Evolutionary conservation across 2,113 vertebrate species (phyloP), one percentile per base, ranked within the genome.

Genomic region (Mormyrus iriodes): DNA sequence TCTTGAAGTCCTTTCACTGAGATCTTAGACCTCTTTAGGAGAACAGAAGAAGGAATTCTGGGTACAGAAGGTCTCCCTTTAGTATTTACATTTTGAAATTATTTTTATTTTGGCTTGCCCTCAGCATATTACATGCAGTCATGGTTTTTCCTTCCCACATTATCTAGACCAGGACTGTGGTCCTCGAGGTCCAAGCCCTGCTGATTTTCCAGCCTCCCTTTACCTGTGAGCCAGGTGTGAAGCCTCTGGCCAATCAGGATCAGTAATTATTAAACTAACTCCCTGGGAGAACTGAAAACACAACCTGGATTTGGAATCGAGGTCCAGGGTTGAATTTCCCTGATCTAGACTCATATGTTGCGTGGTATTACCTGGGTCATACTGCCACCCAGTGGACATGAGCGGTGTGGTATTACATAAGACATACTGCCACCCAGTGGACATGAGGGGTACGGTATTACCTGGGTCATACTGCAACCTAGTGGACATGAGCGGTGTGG

Each of bases 341-440:
- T n/a, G n/a, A n/a, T n/a, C 46, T 48, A 5, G 46, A 48, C 46
- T 48, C 46, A 7, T 69, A 69, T 69, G 10, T 69, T 69, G n/a
- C 8, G 0, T 44, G 35, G 44, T 46, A 88, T 27, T 65, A n/a
- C 61, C 5, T 88, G n/a, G 65, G 55, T n/a, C 48, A 44, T 58
- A 88, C 39, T 31, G 61, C 87, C 87, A 88, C 27, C 87, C 69
- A 76, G 87, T 88, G 87, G 65, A 73, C 4, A 51, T 10, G 53
- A 61, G 31, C 21, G 1, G 10, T 82, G 21, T 12, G 2, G 3
- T 19, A 88, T 19, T 49, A 27, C 65, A 3, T 88, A 17, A 48
- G 58, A 35, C 49, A 48, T 61, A 79, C 42, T 35, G 65, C 87
- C 87, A 88, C 17, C 87, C 27, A 73, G 65, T 88, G 87, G 61